Evolutionary conservation across 2,797 vertebrate genomes (phyloP).

Genomic region (Lepus townsendii): DNA sequence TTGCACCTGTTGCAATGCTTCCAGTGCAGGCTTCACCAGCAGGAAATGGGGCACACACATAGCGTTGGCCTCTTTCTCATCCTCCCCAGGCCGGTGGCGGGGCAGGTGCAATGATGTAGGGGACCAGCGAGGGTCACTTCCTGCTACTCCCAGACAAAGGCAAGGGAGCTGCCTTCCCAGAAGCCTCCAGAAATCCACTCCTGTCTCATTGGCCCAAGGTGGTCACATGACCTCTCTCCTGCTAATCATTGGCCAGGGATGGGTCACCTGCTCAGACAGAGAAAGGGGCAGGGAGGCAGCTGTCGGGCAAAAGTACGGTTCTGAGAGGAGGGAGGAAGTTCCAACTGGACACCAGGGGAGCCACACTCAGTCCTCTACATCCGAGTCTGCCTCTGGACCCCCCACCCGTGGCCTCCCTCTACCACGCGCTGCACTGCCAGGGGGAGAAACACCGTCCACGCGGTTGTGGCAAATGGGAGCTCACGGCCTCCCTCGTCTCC

Average conservation of each 20-base stretch:
- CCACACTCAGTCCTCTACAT: too few relatives aligned
- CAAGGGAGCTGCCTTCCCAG: slow-evolving; percentile 6
- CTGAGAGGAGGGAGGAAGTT: neutral
- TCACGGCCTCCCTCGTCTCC: neutral
- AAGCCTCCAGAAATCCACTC: slow-evolving; percentile 4
- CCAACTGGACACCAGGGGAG: neutral
- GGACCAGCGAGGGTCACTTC: neutral
- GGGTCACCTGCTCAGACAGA: neutral
- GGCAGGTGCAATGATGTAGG: neutral
- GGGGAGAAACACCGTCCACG: neutral
- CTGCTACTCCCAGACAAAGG: neutral
- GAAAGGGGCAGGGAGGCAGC: neutral
- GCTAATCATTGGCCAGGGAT: neutral
- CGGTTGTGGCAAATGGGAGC: neutral
- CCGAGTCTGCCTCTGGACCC: too few relatives aligned
- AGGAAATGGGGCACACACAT: neutral
- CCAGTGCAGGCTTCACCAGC: neutral
- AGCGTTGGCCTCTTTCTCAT: neutral
- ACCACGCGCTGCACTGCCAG: neutral
- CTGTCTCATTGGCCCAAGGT: neutral
- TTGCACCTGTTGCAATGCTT: neutral
- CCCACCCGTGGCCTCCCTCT: neutral
- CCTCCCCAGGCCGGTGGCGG: neutral
- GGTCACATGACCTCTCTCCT: neutral
- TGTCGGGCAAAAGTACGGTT: neutral